Percentiles rank a stretch among this genome's conserved stretches.
These are phyloP conservation scores for Calonectris borealis DNA, from an alignment of 2,113 vertebrate genomes.

Conservation along the genomic window DNA sequence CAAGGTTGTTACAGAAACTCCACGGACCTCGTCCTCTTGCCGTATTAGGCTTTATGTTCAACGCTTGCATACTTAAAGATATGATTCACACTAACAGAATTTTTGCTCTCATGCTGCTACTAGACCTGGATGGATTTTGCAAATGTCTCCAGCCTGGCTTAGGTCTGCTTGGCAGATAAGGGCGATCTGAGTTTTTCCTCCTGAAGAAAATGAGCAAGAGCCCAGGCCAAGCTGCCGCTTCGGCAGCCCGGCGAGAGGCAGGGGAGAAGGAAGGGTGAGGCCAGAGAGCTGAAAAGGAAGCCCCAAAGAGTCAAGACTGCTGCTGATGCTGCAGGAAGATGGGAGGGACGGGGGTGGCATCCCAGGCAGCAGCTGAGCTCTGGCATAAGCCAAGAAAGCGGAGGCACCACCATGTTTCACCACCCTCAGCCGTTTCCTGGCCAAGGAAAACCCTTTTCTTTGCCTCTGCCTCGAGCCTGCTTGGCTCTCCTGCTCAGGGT, in stretches of 20 bases:
- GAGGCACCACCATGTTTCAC: accelerated
- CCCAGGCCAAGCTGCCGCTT: neutral
- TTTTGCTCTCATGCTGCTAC: neutral
- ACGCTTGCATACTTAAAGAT: neutral
- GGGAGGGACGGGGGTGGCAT: neutral
- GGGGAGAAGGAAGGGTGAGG: neutral
- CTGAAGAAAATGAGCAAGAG: neutral
- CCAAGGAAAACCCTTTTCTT: neutral
- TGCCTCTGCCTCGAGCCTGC: neutral
- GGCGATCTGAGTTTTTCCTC: neutral
- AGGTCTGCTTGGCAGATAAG: neutral
- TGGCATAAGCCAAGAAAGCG: neutral
- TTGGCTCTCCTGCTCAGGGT: neutral
- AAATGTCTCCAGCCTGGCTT: neutral
- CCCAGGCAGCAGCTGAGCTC: neutral
- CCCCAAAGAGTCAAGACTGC: neutral
- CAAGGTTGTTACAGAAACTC: neutral
- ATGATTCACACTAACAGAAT: neutral
- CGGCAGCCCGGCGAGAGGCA: neutral
- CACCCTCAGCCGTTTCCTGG: neutral
- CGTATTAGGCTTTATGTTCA: neutral
- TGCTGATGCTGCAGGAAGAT: neutral
- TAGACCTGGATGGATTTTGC: neutral
- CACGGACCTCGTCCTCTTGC: neutral
- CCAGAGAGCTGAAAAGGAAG: neutral